Percentiles rank a stretch among this genome's conserved stretches.
These are phyloP conservation scores for Cyphomyrus plagiostoma DNA, from an alignment of 2,113 vertebrate genomes.

Conservation along the genomic window DNA sequence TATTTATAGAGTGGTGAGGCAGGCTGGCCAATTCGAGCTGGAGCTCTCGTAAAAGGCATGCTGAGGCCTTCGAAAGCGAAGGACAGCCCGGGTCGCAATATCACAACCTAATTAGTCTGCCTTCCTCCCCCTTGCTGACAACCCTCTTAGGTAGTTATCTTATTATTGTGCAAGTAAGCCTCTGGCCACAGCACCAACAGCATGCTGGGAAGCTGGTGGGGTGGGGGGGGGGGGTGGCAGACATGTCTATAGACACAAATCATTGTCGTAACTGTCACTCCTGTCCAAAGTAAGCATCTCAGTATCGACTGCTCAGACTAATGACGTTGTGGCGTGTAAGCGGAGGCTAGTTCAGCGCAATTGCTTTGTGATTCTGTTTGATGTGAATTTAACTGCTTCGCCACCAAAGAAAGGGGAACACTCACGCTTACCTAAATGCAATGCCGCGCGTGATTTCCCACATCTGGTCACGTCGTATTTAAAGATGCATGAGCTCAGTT, in stretches of 20 bases:
- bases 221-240: background rate
- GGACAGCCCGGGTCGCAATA: background rate
- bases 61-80: background rate
- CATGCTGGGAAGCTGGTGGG: background rate
- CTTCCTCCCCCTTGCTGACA: background rate
- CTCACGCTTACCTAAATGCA: background rate
- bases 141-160: background rate
- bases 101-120: slow-evolving; percentile 8
- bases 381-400: background rate
- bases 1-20: background rate
- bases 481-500: background rate
- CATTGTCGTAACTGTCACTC: background rate
- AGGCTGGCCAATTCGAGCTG: background rate
- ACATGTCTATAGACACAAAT: background rate
- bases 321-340: background rate
- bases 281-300: background rate
- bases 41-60: too few species aligned
- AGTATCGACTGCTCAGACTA: background rate
- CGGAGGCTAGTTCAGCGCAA: background rate
- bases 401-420: background rate
- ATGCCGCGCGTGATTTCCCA: background rate
- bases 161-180: background rate
- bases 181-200: background rate
- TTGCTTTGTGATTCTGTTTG: background rate
- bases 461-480: background rate